These are phyloP conservation scores for Drosophila subobscura DNA, from an alignment of 1,140 invertebrate species.

Conservation along the genomic window DNA sequence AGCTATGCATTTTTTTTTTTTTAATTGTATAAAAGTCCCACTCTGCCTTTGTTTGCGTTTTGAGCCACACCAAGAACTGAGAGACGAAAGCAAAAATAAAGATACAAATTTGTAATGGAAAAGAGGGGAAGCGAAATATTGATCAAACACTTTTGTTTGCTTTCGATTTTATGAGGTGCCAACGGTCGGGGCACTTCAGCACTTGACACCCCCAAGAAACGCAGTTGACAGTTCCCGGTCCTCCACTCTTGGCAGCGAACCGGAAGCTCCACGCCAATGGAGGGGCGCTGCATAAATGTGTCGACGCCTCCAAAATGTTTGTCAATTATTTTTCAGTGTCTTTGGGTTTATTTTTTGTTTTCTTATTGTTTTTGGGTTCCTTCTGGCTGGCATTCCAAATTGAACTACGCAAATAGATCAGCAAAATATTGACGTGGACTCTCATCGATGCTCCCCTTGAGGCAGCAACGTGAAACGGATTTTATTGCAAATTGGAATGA, in stretches of 20 bases:
- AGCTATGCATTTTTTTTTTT: background rate
- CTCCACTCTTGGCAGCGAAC: slow-evolving; percentile 24
- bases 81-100: slow-evolving; percentile 19
- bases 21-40: background rate
- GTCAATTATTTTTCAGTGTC: slow-evolving; percentile 47
- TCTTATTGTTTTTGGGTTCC: background rate
- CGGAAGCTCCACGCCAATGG: slow-evolving; percentile 71
- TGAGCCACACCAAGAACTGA: background rate
- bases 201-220: slow-evolving; percentile 13
- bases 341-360: slow-evolving; percentile 5
- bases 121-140: slow-evolving; percentile 1
- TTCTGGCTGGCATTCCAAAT: background rate
- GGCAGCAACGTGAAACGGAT: no score
- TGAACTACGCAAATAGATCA: slow-evolving; percentile 14
- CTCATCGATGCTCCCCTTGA: no score
- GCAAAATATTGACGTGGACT: no score
- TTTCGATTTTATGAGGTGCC: slow-evolving; percentile 37
- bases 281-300: slow-evolving; percentile 66
- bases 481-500: no score
- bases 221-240: slow-evolving; percentile 24
- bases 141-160: slow-evolving; percentile 29
- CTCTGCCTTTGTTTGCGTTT: slow-evolving; percentile 13
- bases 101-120: slow-evolving; percentile 5
- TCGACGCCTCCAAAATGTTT: slow-evolving; percentile 65
- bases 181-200: slow-evolving; percentile 20